Evolutionary conservation across 2,113 vertebrate species (phyloP).

Genomic region (Leucoraja erinaceus): DNA sequence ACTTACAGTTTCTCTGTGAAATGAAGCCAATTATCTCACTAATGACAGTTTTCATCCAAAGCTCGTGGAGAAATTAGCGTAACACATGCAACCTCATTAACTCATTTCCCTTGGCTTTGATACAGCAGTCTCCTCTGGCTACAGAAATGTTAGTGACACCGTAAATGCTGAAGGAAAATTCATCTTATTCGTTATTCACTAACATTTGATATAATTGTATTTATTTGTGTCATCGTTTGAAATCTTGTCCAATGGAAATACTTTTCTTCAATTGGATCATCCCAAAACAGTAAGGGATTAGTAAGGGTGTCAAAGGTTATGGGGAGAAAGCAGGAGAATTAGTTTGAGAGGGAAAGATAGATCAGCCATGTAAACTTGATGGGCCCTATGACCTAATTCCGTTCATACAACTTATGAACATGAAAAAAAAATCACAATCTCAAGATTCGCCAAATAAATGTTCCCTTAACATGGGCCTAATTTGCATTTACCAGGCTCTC

Average conservation of each 20-base stretch:
- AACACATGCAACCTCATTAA: neutral
- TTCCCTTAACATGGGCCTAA: neutral
- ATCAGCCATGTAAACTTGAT: too few species aligned
- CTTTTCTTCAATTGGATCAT: neutral
- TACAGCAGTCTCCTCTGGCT: neutral
- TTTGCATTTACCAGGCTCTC: neutral
- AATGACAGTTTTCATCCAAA: conserved; percentile 15
- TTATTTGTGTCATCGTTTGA: neutral
- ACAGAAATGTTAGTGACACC: neutral
- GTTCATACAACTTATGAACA: too few species aligned
- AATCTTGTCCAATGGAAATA: neutral
- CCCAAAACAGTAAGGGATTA: neutral
- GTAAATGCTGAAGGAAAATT: neutral
- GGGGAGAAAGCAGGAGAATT: too few species aligned
- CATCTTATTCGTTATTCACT: neutral
- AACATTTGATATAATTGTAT: neutral
- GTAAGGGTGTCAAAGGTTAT: too few species aligned
- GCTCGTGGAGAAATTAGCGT: neutral
- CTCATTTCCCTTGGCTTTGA: conserved; percentile 3
- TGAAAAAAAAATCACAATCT: neutral
- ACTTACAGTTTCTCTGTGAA: neutral
- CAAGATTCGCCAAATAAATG: too few species aligned
- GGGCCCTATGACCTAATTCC: too few species aligned
- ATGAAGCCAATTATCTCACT: neutral
- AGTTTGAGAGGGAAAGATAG: too few species aligned